Evolutionary conservation across 2,797 vertebrate genomes (phyloP).

Genomic region (Periophthalmus magnuspinnatus): DNA sequence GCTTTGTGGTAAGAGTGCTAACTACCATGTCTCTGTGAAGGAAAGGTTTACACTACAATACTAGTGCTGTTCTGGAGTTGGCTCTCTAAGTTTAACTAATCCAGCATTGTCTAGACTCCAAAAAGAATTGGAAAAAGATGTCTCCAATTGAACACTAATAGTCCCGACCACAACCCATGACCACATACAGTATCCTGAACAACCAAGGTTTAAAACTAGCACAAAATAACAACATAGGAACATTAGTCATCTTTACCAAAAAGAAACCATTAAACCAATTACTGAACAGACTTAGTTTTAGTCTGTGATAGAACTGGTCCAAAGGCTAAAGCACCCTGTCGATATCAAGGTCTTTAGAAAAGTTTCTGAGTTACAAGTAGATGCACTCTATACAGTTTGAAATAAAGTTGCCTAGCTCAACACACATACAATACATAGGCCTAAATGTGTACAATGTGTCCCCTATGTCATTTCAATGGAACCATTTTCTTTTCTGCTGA

Average conservation of each 20-base stretch:
- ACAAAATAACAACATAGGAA: background rate
- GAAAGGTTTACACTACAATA: background rate
- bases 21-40: background rate
- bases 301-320: background rate
- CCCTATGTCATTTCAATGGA: background rate
- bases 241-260: background rate
- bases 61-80: background rate
- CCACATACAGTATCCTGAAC: background rate
- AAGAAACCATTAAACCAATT: too few species aligned
- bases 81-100: background rate
- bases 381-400: background rate
- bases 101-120: background rate
- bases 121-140: background rate
- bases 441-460: slow-evolving; percentile 2
- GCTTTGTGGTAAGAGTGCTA: background rate
- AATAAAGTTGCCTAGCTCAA: background rate
- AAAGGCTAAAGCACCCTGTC: background rate
- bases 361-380: background rate
- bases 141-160: background rate
- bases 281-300: background rate
- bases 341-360: background rate
- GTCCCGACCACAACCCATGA: background rate
- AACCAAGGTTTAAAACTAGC: background rate
- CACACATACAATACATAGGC: background rate
- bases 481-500: slow-evolving; percentile 1